Percentiles rank a stretch among this genome's conserved stretches.
These are phyloP conservation scores for Drosophila leonis DNA, from an alignment of 2,888 invertebrate species.

Conservation along the genomic window DNA sequence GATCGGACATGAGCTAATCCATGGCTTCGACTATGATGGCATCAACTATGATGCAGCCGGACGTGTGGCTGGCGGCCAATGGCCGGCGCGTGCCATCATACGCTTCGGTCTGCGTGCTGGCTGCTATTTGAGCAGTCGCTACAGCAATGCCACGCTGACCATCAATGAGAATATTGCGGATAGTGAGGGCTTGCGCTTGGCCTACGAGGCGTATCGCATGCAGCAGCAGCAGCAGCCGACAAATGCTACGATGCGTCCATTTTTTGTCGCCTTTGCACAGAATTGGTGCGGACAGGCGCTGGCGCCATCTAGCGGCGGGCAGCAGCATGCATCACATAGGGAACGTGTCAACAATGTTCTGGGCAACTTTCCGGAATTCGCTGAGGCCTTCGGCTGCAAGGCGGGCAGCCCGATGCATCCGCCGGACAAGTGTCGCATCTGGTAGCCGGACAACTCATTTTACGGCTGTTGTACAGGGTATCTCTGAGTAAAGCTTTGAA, in stretches of 20 bases:
- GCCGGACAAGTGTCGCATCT: slow-evolving; percentile 80
- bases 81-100: slow-evolving; percentile 78
- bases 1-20: slow-evolving; percentile 81
- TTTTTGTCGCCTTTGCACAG: slow-evolving; percentile 83
- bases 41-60: slow-evolving; percentile 81
- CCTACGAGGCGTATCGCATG: slow-evolving; percentile 68
- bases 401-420: slow-evolving; percentile 76
- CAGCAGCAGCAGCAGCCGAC: slow-evolving; percentile 24
- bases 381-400: slow-evolving; percentile 70
- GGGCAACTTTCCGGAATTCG: slow-evolving; percentile 80
- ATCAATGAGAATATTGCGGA: slow-evolving; percentile 84
- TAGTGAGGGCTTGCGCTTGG: slow-evolving; percentile 81
- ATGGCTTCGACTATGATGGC: slow-evolving; percentile 84
- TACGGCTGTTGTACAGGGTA: background rate
- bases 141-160: slow-evolving; percentile 68
- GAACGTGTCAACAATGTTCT: slow-evolving; percentile 83
- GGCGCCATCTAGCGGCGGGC: slow-evolving; percentile 1
- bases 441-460: slow-evolving; percentile 54
- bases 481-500: slow-evolving; percentile 5
- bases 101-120: slow-evolving; percentile 75
- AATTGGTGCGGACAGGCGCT: slow-evolving; percentile 77
- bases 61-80: slow-evolving; percentile 61
- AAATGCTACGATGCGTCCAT: slow-evolving; percentile 33
- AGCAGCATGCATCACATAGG: slow-evolving; percentile 70
- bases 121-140: slow-evolving; percentile 76